Conservation (phyloP, 2,113 vertebrate species). For the Aegithalos caudatus region DNA sequence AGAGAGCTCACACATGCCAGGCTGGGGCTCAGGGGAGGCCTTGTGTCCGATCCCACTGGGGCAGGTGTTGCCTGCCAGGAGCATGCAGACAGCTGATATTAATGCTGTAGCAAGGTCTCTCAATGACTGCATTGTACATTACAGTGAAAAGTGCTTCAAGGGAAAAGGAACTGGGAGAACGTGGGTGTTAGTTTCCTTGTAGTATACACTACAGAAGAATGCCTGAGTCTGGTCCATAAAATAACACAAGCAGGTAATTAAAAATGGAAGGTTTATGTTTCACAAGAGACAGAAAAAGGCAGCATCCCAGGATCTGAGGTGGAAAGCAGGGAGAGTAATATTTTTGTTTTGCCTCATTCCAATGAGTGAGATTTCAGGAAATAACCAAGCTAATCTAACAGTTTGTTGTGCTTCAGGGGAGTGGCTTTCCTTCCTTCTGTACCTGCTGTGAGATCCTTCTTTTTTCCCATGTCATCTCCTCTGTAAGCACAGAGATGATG, state of each 20-base stretch:
- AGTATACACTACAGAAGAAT: background rate
- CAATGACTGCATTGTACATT: fast-evolving
- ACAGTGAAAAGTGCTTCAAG: background rate
- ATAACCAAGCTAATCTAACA: background rate
- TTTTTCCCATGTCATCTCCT: background rate
- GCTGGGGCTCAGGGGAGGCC: background rate
- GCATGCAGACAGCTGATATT: fast-evolving
- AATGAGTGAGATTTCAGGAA: background rate
- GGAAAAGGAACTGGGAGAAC: background rate
- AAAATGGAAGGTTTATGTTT: background rate
- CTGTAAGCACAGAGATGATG: too few relatives aligned
- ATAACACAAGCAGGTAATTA: background rate
- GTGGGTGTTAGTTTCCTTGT: background rate
- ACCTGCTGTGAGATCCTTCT: background rate
- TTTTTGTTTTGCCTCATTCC: background rate
- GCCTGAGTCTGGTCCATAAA: background rate
- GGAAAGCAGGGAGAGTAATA: background rate
- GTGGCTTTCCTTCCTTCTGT: background rate
- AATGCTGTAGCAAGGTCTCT: background rate
- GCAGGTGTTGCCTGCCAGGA: background rate
- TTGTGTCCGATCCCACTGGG: fast-evolving
- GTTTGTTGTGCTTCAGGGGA: background rate
- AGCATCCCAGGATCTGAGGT: background rate
- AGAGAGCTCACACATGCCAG: fast-evolving
- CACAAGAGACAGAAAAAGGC: background rate